These are phyloP conservation scores for Aplodontia rufa DNA, from an alignment of 2,113 vertebrate species.

Conservation along the genomic window DNA sequence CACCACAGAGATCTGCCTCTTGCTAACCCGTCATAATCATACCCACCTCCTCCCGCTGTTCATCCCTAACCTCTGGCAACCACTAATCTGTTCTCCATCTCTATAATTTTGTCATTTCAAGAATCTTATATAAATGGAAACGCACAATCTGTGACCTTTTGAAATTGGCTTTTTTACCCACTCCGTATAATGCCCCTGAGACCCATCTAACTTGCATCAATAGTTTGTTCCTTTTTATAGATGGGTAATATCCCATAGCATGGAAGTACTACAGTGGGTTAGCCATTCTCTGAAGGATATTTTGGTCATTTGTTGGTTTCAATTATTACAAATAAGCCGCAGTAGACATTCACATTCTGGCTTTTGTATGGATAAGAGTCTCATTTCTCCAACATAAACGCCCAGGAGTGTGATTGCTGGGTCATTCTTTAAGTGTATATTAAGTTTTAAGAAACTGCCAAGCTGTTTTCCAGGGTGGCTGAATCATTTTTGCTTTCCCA, in stretches of 20 bases:
- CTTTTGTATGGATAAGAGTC: neutral
- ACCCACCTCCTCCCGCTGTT: neutral
- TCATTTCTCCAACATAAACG: slow-evolving; percentile 7
- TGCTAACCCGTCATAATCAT: neutral
- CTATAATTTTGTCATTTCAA: slow-evolving; percentile 41
- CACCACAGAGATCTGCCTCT: neutral
- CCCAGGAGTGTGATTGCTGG: neutral
- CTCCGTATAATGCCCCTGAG: neutral
- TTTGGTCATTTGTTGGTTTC: neutral
- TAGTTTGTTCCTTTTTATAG: neutral
- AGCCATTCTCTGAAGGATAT: neutral
- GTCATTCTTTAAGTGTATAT: neutral
- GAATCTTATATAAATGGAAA: slow-evolving; percentile 39
- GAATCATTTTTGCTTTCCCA: slow-evolving; percentile 15
- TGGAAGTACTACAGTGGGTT: neutral
- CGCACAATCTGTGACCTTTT: neutral
- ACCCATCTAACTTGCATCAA: neutral
- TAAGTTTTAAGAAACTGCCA: slow-evolving; percentile 42
- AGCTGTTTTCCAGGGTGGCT: neutral
- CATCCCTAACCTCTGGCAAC: neutral
- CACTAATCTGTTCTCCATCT: neutral
- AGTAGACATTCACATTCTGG: neutral
- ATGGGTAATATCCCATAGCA: neutral
- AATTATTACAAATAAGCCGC: neutral
- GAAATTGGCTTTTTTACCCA: neutral